Percentiles rank a stretch among this genome's conserved stretches.
Conservation (phyloP, 2,113 vertebrate species). For the Barnardius zonarius region DNA sequence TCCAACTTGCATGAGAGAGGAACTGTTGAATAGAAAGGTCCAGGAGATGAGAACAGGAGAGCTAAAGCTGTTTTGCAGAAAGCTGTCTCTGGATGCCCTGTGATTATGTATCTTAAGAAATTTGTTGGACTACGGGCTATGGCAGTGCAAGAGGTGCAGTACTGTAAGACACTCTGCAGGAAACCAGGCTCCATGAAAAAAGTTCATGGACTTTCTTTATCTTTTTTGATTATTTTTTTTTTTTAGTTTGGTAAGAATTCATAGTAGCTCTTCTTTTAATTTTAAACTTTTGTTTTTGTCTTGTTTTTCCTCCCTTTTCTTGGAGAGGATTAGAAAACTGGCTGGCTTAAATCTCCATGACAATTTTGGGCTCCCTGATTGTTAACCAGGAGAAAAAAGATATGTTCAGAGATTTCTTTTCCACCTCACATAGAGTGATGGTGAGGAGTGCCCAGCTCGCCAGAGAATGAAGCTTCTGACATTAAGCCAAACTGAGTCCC, state of each 20-base stretch:
- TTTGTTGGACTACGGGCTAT: not conserved
- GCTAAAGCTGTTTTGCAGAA: not conserved
- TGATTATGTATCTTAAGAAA: not conserved
- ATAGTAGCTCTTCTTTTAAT: not conserved
- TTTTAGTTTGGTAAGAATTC: not conserved
- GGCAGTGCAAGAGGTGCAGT: not conserved
- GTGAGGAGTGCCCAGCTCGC: not conserved
- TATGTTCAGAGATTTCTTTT: not conserved
- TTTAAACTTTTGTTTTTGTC: not conserved
- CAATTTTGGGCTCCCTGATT: not conserved
- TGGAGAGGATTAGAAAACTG: not conserved
- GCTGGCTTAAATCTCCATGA: not conserved
- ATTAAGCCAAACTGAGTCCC: not conserved
- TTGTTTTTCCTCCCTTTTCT: not conserved
- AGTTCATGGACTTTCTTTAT: not conserved
- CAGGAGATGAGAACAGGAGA: not conserved
- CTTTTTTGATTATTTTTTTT: not conserved
- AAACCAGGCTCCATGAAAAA: not conserved
- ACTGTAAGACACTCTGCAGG: not conserved
- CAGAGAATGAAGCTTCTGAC: not conserved
- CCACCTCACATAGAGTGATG: not conserved
- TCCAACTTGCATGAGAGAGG: not conserved
- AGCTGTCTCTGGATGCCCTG: not conserved
- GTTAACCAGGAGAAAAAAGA: not conserved
- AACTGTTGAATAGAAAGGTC: not conserved